phyloP scores from a whole-genome alignment of 2,797 vertebrate species.

The Sebastes nivosus region DNA sequence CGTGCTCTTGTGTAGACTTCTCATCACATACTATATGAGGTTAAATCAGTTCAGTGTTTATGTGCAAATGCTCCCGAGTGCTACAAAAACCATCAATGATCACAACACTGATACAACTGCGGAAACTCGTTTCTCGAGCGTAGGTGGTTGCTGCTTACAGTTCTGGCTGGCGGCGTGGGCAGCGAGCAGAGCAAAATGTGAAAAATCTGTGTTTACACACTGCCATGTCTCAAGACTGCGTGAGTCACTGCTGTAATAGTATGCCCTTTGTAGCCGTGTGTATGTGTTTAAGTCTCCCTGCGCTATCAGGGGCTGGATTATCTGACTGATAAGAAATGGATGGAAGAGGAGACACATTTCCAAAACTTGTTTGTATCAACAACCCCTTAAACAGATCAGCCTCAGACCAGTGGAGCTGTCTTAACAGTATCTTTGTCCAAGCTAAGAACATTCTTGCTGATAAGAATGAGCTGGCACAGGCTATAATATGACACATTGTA shows the following conservation, averaged over 20 bases:
- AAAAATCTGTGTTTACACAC: conserved; percentile 64
- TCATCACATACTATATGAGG: neutral
- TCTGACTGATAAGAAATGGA: conserved; percentile 7
- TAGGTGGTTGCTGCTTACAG: conserved; percentile 34
- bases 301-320: conserved; percentile 16
- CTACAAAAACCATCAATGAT: neutral
- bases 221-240: conserved; percentile 32
- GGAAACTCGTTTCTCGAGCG: neutral
- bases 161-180: conserved; percentile 10
- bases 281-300: neutral
- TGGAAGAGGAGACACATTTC: neutral
- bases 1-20: neutral
- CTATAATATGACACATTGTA: neutral
- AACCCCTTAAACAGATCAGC: neutral
- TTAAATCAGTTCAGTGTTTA: neutral
- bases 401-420: neutral
- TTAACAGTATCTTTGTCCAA: neutral
- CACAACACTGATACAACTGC: neutral
- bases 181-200: conserved; percentile 9
- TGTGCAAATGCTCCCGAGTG: neutral
- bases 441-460: neutral
- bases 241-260: conserved; percentile 57
- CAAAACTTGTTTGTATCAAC: neutral
- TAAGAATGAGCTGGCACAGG: neutral
- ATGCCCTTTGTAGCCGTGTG: conserved; percentile 31